Base-by-base conservation (phyloP, 2,797 vertebrate genomes). In the Hydrolagus colliei region DNA sequence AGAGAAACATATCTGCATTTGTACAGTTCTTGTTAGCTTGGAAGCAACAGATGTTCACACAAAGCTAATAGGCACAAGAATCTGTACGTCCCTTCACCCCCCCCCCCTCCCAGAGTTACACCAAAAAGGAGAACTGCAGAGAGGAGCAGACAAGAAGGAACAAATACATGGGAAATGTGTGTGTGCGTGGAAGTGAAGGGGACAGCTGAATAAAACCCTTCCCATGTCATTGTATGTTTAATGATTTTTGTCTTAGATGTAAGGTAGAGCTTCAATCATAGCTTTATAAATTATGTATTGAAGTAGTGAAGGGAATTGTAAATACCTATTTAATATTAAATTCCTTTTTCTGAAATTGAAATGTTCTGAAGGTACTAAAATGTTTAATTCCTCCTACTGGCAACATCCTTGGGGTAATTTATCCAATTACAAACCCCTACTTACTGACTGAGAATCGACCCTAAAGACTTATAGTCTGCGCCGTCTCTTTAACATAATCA, bases 301-400 rank as follows among this genome's bases (percentile, higher is more conserved):
- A 84, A 71, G 32, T 84, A 67, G 35, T 84, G 79, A 84, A 84
- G 65, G 18, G 79, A 84, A 84, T 84, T 71, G 65, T 84, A 84
- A 84, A 84, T 84, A 84, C 79, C 79, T 84, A 84, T 41, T 84
- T 84, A 71, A 84, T 84, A 84, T 84, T 84, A 84, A 84, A 84
- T 67, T 84, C 79, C 32, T 35, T 52, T 84, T 71, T 68, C 41
- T 68, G 32, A 68, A 84, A 84, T 84, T 84, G 79, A 84, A 84
- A 84, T 84, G 65, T 84, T 71, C 79, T 68, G 65, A 84, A 41
- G 27, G 63, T 71, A 84, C 79, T 71, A 84, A 84, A 84, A 84
- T 84, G 79, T 71, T 84, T 84, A 84, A 84, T 84, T 84, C 52
- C 71, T 84, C 52, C 71, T 84, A 4, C 79, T 71, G 61, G 79